Evolutionary conservation across 1,140 invertebrate species (phyloP).

Genomic region (Drosophila pseudoobscura): DNA sequence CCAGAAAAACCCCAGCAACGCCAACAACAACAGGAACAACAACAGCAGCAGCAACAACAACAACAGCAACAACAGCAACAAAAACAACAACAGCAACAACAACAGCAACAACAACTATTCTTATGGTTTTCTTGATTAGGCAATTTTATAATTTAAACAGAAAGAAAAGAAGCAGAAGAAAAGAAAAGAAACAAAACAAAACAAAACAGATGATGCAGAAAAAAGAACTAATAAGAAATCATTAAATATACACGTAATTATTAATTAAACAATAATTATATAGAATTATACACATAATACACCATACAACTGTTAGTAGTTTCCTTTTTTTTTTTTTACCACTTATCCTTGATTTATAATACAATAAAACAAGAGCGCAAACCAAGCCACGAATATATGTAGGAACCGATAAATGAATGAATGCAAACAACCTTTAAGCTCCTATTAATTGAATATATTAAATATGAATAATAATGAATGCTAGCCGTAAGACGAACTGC

Average conservation of each 20-base stretch:
- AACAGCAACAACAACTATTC: slow-evolving; percentile 46
- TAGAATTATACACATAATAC: slow-evolving; percentile 66
- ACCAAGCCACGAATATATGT: slow-evolving; percentile 1
- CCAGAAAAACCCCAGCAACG: slow-evolving; percentile 10
- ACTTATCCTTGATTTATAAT: slow-evolving; percentile 52
- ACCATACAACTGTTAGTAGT: slow-evolving; percentile 62
- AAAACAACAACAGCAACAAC: slow-evolving; percentile 5
- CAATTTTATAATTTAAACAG: slow-evolving; percentile 77
- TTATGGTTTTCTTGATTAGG: slow-evolving; percentile 70
- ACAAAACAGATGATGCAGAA: slow-evolving; percentile 23
- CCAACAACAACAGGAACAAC: slow-evolving; percentile 11
- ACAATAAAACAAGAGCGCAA: too few relatives aligned
- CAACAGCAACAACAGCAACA: slow-evolving; percentile 15
- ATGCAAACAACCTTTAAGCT: slow-evolving; percentile 53
- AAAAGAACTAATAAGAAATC: slow-evolving; percentile 34
- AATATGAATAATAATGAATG: slow-evolving; percentile 52
- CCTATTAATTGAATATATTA: slow-evolving; percentile 73
- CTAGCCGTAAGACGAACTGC: slow-evolving; percentile 48
- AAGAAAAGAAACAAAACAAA: slow-evolving; percentile 7
- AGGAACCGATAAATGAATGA: slow-evolving; percentile 50
- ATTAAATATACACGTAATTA: slow-evolving; percentile 68
- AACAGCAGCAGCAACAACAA: slow-evolving; percentile 42
- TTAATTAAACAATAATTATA: slow-evolving; percentile 77
- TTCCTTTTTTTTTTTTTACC: slow-evolving; percentile 52
- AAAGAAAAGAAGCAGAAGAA: slow-evolving; percentile 16